Base-by-base conservation (phyloP, 2,113 vertebrate species). In the Pluvianellus socialis region DNA sequence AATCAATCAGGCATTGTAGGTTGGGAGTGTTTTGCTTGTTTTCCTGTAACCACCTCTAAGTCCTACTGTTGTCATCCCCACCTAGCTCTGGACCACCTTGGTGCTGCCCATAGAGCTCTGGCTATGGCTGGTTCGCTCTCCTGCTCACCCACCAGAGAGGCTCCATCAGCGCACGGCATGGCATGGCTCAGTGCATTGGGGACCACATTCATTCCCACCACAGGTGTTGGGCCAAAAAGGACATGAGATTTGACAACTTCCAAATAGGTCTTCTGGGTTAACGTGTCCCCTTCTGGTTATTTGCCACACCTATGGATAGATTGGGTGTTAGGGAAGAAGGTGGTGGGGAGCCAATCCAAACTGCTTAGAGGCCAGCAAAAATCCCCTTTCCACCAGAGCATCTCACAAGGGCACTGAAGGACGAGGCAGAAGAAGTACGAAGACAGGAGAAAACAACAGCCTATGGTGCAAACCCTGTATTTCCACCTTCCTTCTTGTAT, bases 91-190 rank as follows among this genome's bases (percentile, higher is more conserved):
- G 47, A 77, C 26, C n/a, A 52, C 6, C 3, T 15, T 35, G 8
- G 8, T 0, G 0, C 50, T 85, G 44, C 55, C 33, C 62, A 28
- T 6, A 45, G 53, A 61, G 20, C 42, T 56, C 26, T 33, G n/a
- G 11, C 9, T 67, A 52, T 38, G 42, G 32, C 49, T 84, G 15
- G 5, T 35, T 80, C 38, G 24, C 26, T 22, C 8, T 35, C 50
- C 26, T 0, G 0, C 28, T 70, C 6, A 2, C 56, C n/a, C 11
- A 59, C n/a, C n/a, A 40, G 52, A 27, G 15, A 38, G 3, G 7
- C 7, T 44, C 23, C 35, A 33, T 11, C 14, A 8, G 7, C 4
- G 2, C 33, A 30, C 16, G 12, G 14, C 75, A 40, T 20, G 20
- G 19, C 12, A 7, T 52, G 14, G 20, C 24, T 1, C 49, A 66